Conservation (phyloP, 2,113 vertebrate genomes). For the Ceyx cyanopectus region DNA sequence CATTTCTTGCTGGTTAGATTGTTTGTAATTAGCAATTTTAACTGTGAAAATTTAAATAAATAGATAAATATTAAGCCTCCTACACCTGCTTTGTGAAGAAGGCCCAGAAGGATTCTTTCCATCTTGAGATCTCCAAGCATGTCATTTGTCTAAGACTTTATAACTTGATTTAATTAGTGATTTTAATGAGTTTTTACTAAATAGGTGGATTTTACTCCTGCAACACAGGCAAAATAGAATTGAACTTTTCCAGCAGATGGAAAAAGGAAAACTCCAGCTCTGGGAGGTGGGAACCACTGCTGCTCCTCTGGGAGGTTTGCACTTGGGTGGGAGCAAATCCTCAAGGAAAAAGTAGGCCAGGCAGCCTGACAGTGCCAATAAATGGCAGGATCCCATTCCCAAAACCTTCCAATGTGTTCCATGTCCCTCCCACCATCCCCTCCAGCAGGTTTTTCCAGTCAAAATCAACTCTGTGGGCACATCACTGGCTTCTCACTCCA, state of each 20-base stretch:
- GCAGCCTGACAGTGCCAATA: neutral
- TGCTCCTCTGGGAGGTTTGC: neutral
- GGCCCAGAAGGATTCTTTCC: neutral
- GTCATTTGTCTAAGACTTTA: neutral
- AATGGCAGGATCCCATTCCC: neutral
- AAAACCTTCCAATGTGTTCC: neutral
- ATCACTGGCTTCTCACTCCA: neutral
- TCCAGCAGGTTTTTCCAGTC: neutral
- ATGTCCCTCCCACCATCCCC: neutral
- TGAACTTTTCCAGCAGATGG: neutral
- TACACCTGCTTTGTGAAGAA: neutral
- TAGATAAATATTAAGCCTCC: neutral
- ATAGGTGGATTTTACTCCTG: neutral
- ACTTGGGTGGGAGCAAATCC: neutral
- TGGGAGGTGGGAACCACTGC: neutral
- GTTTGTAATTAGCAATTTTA: neutral
- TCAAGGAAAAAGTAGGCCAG: neutral
- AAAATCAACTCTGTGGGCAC: neutral
- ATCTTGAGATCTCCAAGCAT: neutral
- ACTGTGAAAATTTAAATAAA: neutral
- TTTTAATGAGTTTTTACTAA: neutral
- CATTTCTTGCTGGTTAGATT: neutral
- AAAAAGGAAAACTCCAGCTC: neutral
- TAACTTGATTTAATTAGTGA: neutral
- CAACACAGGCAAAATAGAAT: neutral